These are phyloP conservation scores for Drosophila pruinosa DNA, from an alignment of 1,140 invertebrate genomes.

Conservation along the genomic window DNA sequence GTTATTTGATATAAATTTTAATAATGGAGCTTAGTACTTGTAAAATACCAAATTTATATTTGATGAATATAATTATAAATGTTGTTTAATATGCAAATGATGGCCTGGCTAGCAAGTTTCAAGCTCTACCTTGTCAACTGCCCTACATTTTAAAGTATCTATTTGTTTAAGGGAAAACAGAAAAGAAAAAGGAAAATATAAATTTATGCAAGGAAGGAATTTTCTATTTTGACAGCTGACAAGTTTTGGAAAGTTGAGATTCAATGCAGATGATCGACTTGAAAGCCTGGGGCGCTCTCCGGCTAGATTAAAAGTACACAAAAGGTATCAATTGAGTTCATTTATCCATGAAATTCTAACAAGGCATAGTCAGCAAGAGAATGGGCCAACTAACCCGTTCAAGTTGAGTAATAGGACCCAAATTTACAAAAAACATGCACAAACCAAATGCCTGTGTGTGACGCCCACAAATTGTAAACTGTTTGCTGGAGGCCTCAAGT, in stretches of 20 bases:
- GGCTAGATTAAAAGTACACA: constrained; percentile 61
- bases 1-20: no score
- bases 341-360: constrained; percentile 60
- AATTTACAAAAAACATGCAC: constrained; percentile 4
- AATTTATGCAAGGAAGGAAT: constrained; percentile 4
- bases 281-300: constrained; percentile 10
- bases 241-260: neutral
- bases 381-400: constrained; percentile 7
- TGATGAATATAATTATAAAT: no score
- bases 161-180: neutral
- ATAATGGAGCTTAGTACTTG: no score
- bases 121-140: neutral
- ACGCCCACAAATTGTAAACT: constrained; percentile 3
- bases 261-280: neutral
- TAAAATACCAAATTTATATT: neutral
- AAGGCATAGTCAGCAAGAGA: constrained; percentile 19
- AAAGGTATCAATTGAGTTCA: constrained; percentile 61
- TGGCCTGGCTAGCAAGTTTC: no score
- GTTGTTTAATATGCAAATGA: neutral
- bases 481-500: constrained; percentile 12
- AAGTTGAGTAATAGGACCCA: constrained; percentile 47
- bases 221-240: constrained; percentile 37
- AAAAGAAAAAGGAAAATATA: neutral
- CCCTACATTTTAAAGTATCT: neutral
- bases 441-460: neutral